Evolutionary conservation across 2,797 vertebrate species (phyloP), one percentile per base, ranked within the genome.

Genomic region (Lerista edwardsae): DNA sequence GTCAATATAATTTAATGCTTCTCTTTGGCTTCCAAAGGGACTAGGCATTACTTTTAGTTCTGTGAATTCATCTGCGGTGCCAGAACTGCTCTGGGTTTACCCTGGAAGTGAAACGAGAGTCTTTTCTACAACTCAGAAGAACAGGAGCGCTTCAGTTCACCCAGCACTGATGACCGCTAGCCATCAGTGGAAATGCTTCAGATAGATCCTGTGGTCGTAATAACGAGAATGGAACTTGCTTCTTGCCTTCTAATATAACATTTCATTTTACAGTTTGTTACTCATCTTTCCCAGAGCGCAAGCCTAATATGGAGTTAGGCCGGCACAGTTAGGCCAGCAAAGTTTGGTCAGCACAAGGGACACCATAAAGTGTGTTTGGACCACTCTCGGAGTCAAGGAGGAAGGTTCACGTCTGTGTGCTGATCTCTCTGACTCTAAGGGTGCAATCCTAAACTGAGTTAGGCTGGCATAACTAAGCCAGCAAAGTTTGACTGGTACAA

Each of bases 211-310:
- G 1, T 51, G 61, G 64, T 55, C 19, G 51, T 55, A 55, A 55
- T 23, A 78, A 41, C 15, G 47, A 88, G 72, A 86, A 64, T 11
- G 59, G 65, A 80, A 76, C 65, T 61, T 44, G 51, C 19, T 51
- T 55, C 51, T 55, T 55, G 51, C 65, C 74, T 86, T 81, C 77
- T 87, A 85, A 78, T 67, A 67, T 6, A 80, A 76, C 3, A 0
- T 77, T 77, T 85, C 4, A 8, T 81, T 89, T 78, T 64, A 84
- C 79, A 79, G 82, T 12, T 80, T 84, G 73, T 71, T 80, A 41
- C 34, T 74, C 12, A 27, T 76, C 36, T 75, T 64, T 80, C 12
- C 2, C 39, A 1, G n/a, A n/a, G n/a, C n/a, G n/a, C n/a, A n/a
- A n/a, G n/a, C n/a, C n/a, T n/a, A n/a, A n/a, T n/a, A n/a, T n/a